Percentiles rank a stretch among this genome's conserved stretches.
Evolutionary conservation across 2,113 vertebrate species (phyloP).

Genomic region (Toxotes jaculatrix): DNA sequence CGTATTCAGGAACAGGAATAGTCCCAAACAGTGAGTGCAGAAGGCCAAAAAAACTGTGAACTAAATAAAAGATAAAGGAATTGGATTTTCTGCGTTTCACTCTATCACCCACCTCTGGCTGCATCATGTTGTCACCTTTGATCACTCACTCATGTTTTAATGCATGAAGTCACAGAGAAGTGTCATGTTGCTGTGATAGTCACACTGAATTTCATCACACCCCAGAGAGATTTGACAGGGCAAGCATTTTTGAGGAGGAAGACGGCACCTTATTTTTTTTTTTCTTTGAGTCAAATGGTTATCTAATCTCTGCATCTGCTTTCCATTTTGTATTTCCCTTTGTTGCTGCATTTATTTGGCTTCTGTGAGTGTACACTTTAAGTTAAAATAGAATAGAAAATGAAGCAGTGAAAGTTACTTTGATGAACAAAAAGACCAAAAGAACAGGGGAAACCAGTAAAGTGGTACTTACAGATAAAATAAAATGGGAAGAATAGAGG

Average conservation of each 20-base stretch:
- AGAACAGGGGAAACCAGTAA: not conserved
- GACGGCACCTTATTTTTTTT: not conserved
- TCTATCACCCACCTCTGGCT: conserved; percentile 54
- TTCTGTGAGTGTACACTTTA: not conserved
- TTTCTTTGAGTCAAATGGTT: conserved; percentile 16
- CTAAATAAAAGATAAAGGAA: conserved; percentile 51
- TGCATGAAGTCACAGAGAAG: conserved; percentile 71
- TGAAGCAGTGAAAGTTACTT: not conserved
- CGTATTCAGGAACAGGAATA: conserved; percentile 13
- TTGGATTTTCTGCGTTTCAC: conserved; percentile 23
- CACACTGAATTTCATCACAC: conserved; percentile 66
- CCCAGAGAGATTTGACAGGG: conserved; percentile 42
- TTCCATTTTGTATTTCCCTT: conserved; percentile 4
- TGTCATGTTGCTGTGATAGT: conserved; percentile 63
- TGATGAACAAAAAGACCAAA: not conserved
- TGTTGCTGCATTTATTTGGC: not conserved
- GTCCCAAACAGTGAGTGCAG: not conserved
- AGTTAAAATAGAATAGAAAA: not conserved
- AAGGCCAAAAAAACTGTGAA: conserved; percentile 25
- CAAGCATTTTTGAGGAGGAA: conserved; percentile 34
- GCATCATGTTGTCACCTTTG: conserved; percentile 70
- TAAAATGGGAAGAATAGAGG: not conserved
- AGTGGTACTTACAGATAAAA: not conserved
- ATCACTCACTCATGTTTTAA: conserved; percentile 77
- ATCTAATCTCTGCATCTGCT: not conserved